These are phyloP conservation scores for Nebria salina DNA, from an alignment of 2,888 invertebrate genomes.

Conservation along the genomic window DNA sequence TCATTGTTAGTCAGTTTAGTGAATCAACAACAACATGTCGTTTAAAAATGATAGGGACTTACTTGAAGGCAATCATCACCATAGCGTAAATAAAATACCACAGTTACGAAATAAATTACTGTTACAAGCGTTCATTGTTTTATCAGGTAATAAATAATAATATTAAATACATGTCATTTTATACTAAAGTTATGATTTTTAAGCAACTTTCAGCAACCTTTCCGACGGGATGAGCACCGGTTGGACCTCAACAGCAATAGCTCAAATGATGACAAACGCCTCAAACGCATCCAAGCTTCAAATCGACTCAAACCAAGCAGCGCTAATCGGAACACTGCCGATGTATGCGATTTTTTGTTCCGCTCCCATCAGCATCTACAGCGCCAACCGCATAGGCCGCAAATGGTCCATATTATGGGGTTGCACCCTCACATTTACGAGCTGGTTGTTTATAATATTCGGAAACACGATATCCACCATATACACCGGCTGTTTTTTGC, in stretches of 20 bases:
- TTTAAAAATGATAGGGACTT: background rate
- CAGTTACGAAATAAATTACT: conserved; percentile 3
- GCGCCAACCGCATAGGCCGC: conserved; percentile 35
- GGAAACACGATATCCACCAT: background rate
- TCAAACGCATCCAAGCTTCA: conserved; percentile 12
- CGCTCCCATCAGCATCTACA: conserved; percentile 37
- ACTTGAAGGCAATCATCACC: background rate
- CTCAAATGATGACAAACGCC: conserved; percentile 16
- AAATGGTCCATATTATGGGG: conserved; percentile 41
- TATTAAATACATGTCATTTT: background rate
- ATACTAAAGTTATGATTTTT: background rate
- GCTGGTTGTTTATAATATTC: conserved; percentile 18
- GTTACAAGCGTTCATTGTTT: conserved; percentile 38
- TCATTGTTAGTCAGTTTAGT: conserved; percentile 2
- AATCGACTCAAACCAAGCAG: conserved; percentile 32
- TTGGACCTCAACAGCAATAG: conserved; percentile 34
- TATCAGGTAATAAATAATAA: conserved; percentile 19
- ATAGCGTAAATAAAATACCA: background rate
- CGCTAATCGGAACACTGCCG: conserved; percentile 33
- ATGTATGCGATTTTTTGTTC: conserved; percentile 42
- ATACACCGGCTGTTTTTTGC: conserved; percentile 17
- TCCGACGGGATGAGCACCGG: conserved; percentile 37
- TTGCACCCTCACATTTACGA: conserved; percentile 19
- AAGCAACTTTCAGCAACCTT: conserved; percentile 33
- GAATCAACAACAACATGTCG: background rate